These are phyloP conservation scores for Holcopasites calliopsidis DNA, from an alignment of 1,140 invertebrate genomes.

Conservation along the genomic window DNA sequence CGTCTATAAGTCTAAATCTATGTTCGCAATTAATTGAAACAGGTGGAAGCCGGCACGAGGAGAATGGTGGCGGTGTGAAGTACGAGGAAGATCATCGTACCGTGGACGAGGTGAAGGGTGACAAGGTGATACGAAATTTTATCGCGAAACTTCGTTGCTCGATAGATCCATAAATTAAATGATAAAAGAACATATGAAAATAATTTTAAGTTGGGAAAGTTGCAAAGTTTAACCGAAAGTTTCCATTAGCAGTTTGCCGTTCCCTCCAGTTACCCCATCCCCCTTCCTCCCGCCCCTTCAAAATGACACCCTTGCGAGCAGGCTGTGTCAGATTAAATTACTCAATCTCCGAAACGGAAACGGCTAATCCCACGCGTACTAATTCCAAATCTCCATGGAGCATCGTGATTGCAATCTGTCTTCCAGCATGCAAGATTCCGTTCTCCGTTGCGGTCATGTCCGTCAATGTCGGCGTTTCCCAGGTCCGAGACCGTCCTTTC, in stretches of 20 bases:
- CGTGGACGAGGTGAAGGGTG: constrained; percentile 62
- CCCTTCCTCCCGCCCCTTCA: too few relatives aligned
- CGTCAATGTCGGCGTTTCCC: background rate
- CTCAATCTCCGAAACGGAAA: too few relatives aligned
- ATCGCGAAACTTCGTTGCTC: background rate
- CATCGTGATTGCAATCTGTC: background rate
- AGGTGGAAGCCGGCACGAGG: constrained; percentile 59
- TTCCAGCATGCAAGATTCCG: background rate
- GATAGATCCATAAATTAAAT: too few relatives aligned
- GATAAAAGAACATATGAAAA: too few relatives aligned
- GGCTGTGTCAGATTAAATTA: too few relatives aligned
- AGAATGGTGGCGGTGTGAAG: constrained; percentile 65
- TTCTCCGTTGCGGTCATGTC: background rate
- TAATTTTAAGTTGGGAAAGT: too few relatives aligned
- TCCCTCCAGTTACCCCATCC: too few relatives aligned
- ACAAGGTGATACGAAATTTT: constrained; percentile 62
- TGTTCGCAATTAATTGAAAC: constrained; percentile 48
- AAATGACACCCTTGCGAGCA: too few relatives aligned
- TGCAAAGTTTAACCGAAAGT: too few relatives aligned
- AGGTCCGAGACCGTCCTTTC: constrained; percentile 2
- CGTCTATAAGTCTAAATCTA: background rate
- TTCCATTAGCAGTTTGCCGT: too few relatives aligned
- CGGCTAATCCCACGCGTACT: too few relatives aligned
- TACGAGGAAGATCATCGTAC: constrained; percentile 64
- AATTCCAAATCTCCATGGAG: background rate